Percentiles rank a stretch among this genome's conserved stretches.
These are phyloP conservation scores for Brachyrhaphis roseni DNA, from an alignment of 2,797 vertebrate species.

Conservation along the genomic window DNA sequence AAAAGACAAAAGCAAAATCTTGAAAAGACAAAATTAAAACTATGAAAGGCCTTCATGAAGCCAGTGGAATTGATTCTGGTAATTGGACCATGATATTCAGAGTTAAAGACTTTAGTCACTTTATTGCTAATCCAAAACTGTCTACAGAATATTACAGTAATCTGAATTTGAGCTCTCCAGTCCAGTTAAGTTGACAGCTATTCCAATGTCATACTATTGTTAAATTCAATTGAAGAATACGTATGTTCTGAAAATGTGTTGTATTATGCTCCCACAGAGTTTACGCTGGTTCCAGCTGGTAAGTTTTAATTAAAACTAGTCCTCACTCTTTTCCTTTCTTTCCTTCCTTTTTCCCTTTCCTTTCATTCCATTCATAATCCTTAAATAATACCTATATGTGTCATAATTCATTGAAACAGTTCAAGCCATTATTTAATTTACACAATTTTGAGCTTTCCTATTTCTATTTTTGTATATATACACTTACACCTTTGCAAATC, in stretches of 20 bases:
- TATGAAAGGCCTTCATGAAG: neutral
- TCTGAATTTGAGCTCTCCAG: neutral
- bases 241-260: constrained; percentile 30
- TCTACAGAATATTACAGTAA: neutral
- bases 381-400: neutral
- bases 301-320: constrained; percentile 40
- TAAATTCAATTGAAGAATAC: neutral
- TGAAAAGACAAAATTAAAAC: neutral
- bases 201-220: neutral
- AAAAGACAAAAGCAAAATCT: neutral
- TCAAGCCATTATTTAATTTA: neutral
- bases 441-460: neutral
- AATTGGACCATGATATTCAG: neutral
- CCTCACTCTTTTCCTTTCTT: neutral
- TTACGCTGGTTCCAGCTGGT: constrained; percentile 79
- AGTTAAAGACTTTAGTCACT: neutral
- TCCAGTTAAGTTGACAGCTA: neutral
- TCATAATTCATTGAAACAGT: neutral
- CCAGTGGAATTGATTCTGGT: neutral
- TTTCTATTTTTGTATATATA: neutral
- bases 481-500: neutral
- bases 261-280: constrained; percentile 60
- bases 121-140: neutral
- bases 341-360: neutral
- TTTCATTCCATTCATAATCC: neutral